These are phyloP conservation scores for Willowsia nigromaculata DNA, from an alignment of 2,888 invertebrate genomes.

Conservation along the genomic window DNA sequence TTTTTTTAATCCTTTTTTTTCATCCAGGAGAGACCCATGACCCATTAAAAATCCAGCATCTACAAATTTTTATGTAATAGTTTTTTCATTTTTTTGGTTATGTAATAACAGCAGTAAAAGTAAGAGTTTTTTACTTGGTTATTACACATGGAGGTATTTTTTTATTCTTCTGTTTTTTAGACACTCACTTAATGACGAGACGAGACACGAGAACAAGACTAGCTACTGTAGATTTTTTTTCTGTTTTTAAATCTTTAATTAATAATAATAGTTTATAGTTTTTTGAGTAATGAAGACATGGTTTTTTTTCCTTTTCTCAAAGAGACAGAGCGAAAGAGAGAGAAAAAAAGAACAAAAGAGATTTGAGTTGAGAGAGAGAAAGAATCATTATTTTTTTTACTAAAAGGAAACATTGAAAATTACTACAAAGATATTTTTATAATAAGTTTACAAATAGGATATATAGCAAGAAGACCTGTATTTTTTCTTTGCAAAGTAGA, in stretches of 20 bases:
- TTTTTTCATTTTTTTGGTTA: not conserved
- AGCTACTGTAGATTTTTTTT: not conserved
- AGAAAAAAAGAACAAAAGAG: not conserved
- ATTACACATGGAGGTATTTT: not conserved
- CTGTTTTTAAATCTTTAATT: not conserved
- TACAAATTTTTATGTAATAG: not conserved
- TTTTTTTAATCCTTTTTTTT: not conserved
- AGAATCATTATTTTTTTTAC: not conserved
- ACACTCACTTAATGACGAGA: slow-evolving; percentile 13
- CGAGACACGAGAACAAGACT: slow-evolving; percentile 18
- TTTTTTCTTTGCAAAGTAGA: slow-evolving; percentile 16
- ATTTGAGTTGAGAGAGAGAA: not conserved
- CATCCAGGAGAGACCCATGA: not conserved
- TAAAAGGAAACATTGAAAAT: not conserved
- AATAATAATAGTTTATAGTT: not conserved
- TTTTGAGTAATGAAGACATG: slow-evolving; percentile 26
- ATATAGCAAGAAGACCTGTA: slow-evolving; percentile 1
- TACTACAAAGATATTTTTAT: not conserved
- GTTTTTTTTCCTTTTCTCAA: slow-evolving; percentile 7
- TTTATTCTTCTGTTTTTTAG: not conserved
- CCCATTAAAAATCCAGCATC: not conserved
- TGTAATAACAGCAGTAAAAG: not conserved
- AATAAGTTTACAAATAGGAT: not conserved
- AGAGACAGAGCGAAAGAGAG: slow-evolving; percentile 19
- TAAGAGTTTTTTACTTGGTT: not conserved